Conservation (phyloP, 2,888 invertebrate species). For the Chrysina gloriosa region DNA sequence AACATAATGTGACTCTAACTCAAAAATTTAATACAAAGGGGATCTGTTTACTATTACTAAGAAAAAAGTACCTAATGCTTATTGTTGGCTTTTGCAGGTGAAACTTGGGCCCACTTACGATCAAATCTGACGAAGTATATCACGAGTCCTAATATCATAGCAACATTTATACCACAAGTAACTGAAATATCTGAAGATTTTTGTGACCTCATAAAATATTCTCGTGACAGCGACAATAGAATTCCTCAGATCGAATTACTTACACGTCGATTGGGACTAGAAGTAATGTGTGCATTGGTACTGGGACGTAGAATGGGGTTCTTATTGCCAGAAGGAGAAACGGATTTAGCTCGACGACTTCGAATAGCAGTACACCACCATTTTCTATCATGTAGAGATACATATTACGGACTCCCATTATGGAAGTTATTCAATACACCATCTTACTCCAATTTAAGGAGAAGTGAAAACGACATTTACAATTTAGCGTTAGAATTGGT, state of each 20-base stretch:
- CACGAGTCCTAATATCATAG: slow-evolving; percentile 80
- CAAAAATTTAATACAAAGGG: too few relatives aligned
- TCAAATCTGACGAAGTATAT: slow-evolving; percentile 79
- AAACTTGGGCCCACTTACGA: slow-evolving; percentile 81
- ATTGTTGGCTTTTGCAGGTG: slow-evolving; percentile 78
- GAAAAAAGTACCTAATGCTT: too few relatives aligned
- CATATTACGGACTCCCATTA: slow-evolving; percentile 82
- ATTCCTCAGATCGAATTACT: slow-evolving; percentile 77
- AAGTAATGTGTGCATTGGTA: slow-evolving; percentile 83
- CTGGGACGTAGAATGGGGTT: slow-evolving; percentile 84
- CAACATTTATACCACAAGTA: slow-evolving; percentile 79
- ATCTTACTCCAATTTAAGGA: slow-evolving; percentile 76
- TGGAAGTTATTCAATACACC: slow-evolving; percentile 84
- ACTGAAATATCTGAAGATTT: slow-evolving; percentile 84
- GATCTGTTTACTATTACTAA: too few relatives aligned
- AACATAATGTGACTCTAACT: too few relatives aligned
- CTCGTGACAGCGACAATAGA: slow-evolving; percentile 66
- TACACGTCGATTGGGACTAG: slow-evolving; percentile 82
- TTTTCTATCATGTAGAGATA: slow-evolving; percentile 83
- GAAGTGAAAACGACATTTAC: slow-evolving; percentile 84
- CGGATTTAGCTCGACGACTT: slow-evolving; percentile 71
- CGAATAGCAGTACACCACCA: slow-evolving; percentile 82
- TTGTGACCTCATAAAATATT: slow-evolving; percentile 72
- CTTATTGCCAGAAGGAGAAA: slow-evolving; percentile 61
- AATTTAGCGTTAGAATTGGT: slow-evolving; percentile 81